Evolutionary conservation across 2,797 vertebrate genomes (phyloP).

Genomic region (Euphonia xanthogaster): DNA sequence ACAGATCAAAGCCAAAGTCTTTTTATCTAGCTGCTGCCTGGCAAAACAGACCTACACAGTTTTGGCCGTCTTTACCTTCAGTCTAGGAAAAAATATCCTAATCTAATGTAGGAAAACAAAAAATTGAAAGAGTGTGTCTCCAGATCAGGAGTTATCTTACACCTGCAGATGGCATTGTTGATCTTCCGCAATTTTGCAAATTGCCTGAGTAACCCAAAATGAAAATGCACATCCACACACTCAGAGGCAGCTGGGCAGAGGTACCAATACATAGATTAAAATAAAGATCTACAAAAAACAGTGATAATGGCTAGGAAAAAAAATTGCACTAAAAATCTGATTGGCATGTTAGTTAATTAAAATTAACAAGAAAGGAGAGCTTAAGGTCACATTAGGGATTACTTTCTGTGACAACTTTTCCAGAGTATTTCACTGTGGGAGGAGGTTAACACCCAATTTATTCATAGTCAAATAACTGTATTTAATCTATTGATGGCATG

Average conservation of each 20-base stretch:
- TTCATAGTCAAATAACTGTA: constrained; percentile 56
- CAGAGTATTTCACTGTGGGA: constrained; percentile 61
- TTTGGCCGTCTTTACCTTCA: neutral
- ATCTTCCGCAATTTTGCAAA: constrained; percentile 56
- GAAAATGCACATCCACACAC: neutral
- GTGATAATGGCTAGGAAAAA: constrained; percentile 53
- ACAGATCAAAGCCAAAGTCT: neutral
- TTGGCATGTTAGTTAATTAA: constrained; percentile 73
- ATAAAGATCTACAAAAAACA: constrained; percentile 65
- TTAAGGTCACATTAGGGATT: constrained; percentile 66
- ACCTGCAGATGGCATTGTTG: constrained; percentile 78
- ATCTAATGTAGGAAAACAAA: neutral
- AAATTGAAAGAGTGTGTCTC: neutral
- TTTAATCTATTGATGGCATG: constrained; percentile 47
- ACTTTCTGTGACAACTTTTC: constrained; percentile 59
- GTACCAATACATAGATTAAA: constrained; percentile 71
- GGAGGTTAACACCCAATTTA: constrained; percentile 60
- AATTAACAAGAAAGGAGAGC: constrained; percentile 62
- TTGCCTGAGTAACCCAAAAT: neutral
- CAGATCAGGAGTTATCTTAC: neutral
- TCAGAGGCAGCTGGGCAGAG: constrained; percentile 20
- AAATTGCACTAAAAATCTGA: constrained; percentile 54
- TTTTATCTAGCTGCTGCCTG: neutral
- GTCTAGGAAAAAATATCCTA: neutral
- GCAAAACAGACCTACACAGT: neutral